These are phyloP conservation scores for Heliconius eleuchia DNA, from an alignment of 1,140 invertebrate genomes.

Conservation along the genomic window DNA sequence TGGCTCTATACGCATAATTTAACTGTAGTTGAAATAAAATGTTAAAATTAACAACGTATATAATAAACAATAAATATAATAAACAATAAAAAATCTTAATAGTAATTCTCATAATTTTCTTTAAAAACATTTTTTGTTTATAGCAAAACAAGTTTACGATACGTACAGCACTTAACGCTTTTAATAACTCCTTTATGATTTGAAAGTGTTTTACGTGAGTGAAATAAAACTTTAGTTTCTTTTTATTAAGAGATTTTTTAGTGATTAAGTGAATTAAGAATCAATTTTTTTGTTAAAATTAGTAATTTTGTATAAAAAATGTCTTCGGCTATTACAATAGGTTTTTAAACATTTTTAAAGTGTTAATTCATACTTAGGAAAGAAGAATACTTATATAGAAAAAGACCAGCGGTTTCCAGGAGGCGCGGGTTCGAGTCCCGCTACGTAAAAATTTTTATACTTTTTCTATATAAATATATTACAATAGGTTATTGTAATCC, in stretches of 20 bases:
- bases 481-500: too few relatives aligned
- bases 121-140: not conserved
- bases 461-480: too few relatives aligned
- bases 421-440: too few relatives aligned
- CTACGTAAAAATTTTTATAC: too few relatives aligned
- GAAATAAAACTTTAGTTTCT: not conserved
- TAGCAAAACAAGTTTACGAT: not conserved
- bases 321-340: not conserved
- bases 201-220: constrained; percentile 2
- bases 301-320: not conserved
- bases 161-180: constrained; percentile 8
- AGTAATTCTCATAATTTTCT: not conserved
- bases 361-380: too few relatives aligned
- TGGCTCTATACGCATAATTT: too few relatives aligned
- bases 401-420: too few relatives aligned
- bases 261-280: not conserved
- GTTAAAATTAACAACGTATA: not conserved
- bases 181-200: constrained; percentile 15
- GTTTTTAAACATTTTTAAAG: too few relatives aligned
- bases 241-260: not conserved
- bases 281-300: not conserved
- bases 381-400: too few relatives aligned
- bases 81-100: not conserved
- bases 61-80: not conserved
- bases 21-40: not conserved